Evolutionary conservation across 2,797 vertebrate genomes (phyloP).

Genomic region (Allobates femoralis): DNA sequence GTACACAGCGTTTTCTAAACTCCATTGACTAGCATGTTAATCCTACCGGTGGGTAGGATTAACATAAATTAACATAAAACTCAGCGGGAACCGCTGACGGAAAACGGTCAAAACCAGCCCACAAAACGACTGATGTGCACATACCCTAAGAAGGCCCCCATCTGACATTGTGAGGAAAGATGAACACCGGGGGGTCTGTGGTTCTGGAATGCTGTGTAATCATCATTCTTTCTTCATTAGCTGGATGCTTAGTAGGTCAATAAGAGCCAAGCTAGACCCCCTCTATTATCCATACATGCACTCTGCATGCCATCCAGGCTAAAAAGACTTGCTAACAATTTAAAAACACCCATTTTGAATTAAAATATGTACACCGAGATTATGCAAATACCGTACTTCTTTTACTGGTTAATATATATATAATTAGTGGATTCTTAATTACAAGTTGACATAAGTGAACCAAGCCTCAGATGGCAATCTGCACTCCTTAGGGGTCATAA

Average conservation of each 20-base stretch:
- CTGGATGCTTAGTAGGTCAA: neutral
- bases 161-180: neutral
- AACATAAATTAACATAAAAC: too few relatives aligned
- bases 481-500: neutral
- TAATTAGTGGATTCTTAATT: too few relatives aligned
- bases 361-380: neutral
- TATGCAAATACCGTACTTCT: too few relatives aligned
- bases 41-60: too few relatives aligned
- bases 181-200: neutral
- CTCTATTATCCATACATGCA: neutral
- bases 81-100: too few relatives aligned
- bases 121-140: too few relatives aligned
- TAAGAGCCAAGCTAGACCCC: neutral
- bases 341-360: neutral
- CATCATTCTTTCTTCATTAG: neutral
- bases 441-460: neutral
- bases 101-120: too few relatives aligned
- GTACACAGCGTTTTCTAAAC: too few relatives aligned
- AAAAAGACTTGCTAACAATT: neutral
- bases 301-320: neutral
- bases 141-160: neutral
- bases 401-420: too few relatives aligned
- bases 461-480: neutral
- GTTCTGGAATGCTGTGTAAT: neutral
- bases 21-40: too few relatives aligned